Percentiles rank a stretch among this genome's conserved stretches.
These are phyloP conservation scores for Papilio glaucus DNA, from an alignment of 1,140 invertebrate species.

Conservation along the genomic window DNA sequence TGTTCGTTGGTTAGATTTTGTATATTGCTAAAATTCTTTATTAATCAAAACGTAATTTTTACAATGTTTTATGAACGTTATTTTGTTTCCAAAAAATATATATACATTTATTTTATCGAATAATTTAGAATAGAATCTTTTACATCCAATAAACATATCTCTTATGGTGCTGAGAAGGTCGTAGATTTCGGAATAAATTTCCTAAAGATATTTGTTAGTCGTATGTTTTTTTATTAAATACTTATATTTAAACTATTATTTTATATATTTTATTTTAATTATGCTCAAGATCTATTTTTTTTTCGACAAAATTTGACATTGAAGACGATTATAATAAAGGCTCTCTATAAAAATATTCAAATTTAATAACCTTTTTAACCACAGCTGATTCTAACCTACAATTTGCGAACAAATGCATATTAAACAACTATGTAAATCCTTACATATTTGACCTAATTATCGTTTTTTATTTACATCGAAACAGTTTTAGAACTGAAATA, in stretches of 20 bases:
- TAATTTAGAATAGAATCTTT: neutral
- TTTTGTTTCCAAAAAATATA: neutral
- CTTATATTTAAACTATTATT: neutral
- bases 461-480: neutral
- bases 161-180: neutral
- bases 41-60: neutral
- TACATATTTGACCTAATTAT: neutral
- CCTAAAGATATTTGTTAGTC: neutral
- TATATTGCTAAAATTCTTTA: neutral
- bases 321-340: constrained; percentile 21
- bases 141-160: neutral
- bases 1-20: neutral
- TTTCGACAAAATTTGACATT: constrained; percentile 19
- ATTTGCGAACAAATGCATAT: constrained; percentile 31
- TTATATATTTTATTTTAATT: constrained; percentile 28
- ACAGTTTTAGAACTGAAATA: constrained; percentile 35
- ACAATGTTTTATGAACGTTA: constrained; percentile 2
- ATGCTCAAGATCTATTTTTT: constrained; percentile 7
- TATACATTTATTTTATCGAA: neutral
- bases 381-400: constrained; percentile 29
- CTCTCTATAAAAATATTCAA: constrained; percentile 34
- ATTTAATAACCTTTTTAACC: constrained; percentile 17
- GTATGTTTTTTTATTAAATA: neutral
- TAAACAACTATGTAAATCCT: constrained; percentile 35
- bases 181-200: neutral